phyloP scores from a whole-genome alignment of 2,888 invertebrate genomes.

The Tuta absoluta region DNA sequence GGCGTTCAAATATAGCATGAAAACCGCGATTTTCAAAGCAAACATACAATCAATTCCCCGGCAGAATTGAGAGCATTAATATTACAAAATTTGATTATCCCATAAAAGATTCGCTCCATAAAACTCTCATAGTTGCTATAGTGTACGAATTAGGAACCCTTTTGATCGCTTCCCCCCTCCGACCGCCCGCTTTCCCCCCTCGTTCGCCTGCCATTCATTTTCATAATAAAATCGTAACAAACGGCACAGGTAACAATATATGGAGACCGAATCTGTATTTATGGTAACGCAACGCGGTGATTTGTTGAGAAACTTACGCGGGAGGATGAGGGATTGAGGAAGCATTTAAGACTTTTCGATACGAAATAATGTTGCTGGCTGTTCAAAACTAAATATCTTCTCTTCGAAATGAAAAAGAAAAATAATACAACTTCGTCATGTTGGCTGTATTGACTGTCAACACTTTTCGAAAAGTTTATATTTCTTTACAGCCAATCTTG shows the following conservation, averaged over 20 bases:
- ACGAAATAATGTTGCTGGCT: conserved; percentile 1
- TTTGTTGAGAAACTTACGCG: conserved; percentile 70
- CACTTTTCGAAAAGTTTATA: not conserved
- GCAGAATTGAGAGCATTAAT: conserved; percentile 75
- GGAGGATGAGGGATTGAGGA: conserved; percentile 41
- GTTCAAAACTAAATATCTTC: not conserved
- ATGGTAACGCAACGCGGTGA: conserved; percentile 69
- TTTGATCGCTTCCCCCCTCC: conserved; percentile 62
- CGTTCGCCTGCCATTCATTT: conserved; percentile 76
- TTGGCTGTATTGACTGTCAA: conserved; percentile 1
- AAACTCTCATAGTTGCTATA: conserved; percentile 77
- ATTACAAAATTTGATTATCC: conserved; percentile 81
- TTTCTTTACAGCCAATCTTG: not conserved
- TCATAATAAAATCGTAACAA: conserved; percentile 82
- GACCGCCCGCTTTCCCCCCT: conserved; percentile 35
- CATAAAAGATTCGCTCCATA: conserved; percentile 80
- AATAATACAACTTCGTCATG: not conserved
- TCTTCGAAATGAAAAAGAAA: not conserved
- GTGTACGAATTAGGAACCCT: conserved; percentile 80
- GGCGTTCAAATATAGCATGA: conserved; percentile 17
- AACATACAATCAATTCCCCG: conserved; percentile 61
- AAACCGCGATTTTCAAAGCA: conserved; percentile 28
- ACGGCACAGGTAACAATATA: conserved; percentile 80
- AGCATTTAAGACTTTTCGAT: not conserved
- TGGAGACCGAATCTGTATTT: conserved; percentile 76